phyloP scores from a whole-genome alignment of 1,140 invertebrate genomes.

The Mercenaria mercenaria region DNA sequence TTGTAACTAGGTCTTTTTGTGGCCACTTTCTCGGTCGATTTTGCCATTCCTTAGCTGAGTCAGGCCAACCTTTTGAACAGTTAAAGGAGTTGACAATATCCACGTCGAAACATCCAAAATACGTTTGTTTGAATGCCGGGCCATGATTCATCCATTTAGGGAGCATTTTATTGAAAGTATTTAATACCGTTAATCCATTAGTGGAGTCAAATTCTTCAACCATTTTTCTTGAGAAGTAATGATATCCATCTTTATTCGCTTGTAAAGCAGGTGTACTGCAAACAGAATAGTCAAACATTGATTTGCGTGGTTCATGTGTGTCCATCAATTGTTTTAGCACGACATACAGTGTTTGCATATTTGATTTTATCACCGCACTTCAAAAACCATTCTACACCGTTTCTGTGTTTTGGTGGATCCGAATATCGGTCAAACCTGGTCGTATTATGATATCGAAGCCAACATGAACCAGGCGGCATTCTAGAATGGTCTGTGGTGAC shows the following conservation, averaged over 20 bases:
- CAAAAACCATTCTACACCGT: neutral
- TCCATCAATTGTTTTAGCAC: neutral
- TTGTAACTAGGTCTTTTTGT: neutral
- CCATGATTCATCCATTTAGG: neutral
- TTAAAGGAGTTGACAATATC: neutral
- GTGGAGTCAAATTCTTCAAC: neutral
- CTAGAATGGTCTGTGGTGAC: neutral
- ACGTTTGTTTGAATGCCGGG: neutral
- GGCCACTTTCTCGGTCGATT: neutral
- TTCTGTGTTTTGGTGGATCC: neutral
- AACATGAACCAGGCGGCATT: neutral
- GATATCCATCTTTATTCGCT: neutral
- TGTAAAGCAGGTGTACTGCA: neutral
- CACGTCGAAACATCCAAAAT: neutral
- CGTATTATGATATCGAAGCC: neutral
- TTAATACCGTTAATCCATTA: neutral
- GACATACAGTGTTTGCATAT: neutral
- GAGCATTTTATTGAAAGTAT: neutral
- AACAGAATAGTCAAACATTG: neutral
- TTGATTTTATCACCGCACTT: neutral
- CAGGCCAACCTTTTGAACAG: neutral
- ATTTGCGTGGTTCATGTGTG: neutral
- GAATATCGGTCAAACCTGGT: neutral
- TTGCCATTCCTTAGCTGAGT: neutral
- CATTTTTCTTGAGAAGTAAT: neutral